Base-by-base conservation (phyloP, 2,888 invertebrate species). In the Strigamia maritima region DNA sequence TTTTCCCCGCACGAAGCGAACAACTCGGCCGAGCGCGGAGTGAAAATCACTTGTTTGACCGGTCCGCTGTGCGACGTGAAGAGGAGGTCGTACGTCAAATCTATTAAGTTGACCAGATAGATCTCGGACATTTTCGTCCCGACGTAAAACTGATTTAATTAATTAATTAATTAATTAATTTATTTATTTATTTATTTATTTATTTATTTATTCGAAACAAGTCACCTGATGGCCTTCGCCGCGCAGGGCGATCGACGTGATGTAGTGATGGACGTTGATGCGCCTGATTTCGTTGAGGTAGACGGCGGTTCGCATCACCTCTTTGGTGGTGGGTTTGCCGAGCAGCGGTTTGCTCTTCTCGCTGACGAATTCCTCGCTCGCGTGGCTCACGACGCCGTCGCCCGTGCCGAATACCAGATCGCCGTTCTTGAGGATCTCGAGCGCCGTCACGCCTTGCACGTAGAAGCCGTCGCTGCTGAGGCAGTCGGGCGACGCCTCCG, bases 1-100 rank as follows among this genome's bases (percentile, higher is more conserved):
- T 93, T 93, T 83, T 95, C 90, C 79, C 95, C 93, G 54, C 92
- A 93, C 0, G 95, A 95, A 54, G 94, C 94, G 87, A 97, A 95
- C 79, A 96, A 92, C 79, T 93, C 91, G 0, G 93, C 92, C 86
- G 74, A 28, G 12, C 31, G 26, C 95, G 89, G 88, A 2, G 97
- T 95, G 86, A 97, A 97, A 0, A 91, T 90, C 60, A 97, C 87
- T 83, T 92, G 92, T 83, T 93, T 93, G 82, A 97, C 92, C 0
- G 92, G 89, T 44, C 90, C 90, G 1, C 91, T 91, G 84, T 97
- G 96, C 83, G 95, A 94, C 0, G 96, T 95, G 80, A 93, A 90
- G 0, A 93, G 87, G 26, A 96, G 88, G 76, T 90, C 90, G 0
- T 91, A 88, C 6, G 88, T 87, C 85, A 95, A 93, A 22, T 90